Base-by-base conservation (phyloP, 2,888 invertebrate genomes). In the Papilio gigon region DNA sequence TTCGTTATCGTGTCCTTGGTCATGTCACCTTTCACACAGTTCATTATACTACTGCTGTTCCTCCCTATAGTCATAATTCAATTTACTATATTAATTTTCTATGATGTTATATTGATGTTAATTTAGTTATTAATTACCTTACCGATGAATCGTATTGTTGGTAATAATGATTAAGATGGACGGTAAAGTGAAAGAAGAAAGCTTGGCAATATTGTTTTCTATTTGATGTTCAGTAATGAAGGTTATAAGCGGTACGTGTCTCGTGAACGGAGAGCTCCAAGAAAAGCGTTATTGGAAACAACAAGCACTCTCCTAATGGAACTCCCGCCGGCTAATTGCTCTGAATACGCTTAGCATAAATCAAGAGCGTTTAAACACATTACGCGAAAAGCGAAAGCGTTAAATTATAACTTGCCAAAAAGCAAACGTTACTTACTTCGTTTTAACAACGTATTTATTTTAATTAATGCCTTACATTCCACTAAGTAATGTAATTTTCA, bases 241-340 rank as follows among this genome's bases (percentile, higher is more conserved):
- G 35, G 61, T 50, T 37, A 47, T 61, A 50, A 50, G 37, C 40
- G 17, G 20, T 40, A 35, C 60, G 61, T 67, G 61, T 17, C 47
- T 20, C 40, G 50, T 37, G 50, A 50, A 67, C 25, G 50, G 20
- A 53, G 17, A 5, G 44, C 42, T 40, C 60, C 67, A 67, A 67
- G 67, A 61, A 61, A 50, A 50, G 20, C 60, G 40, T 67, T 67
- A 67, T 67, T 61, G 25, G 67, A 61, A 67, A 67, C 60, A 61
- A 61, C 67, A 60, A 67, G 60, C 60, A 40, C 50, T 67, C 30
- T 67, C 25, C 60, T 67, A 67, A 67, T 61, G 67, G 53, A 67
- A 61, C 47, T 61, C 35, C 33, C 33, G 59, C 14, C 59, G 35
- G 35, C 59, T 59, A 59, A 59, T 59, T 59, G 59, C 59, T 59